Evolutionary conservation across 2,888 invertebrate genomes (phyloP), one percentile per base, ranked within the genome.

Genomic region (Aquatica leii): DNA sequence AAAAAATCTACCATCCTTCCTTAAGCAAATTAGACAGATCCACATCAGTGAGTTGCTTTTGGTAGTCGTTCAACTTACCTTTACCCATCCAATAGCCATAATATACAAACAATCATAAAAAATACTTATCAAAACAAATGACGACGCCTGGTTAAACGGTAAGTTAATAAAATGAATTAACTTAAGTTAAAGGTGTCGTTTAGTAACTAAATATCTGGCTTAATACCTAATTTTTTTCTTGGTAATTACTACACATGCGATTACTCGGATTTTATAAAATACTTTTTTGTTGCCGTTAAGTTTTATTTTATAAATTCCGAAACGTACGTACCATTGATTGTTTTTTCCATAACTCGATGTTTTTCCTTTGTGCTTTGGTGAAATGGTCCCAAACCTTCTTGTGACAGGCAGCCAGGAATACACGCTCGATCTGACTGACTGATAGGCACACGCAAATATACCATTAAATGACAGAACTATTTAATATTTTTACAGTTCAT

Each of bases 301-400:
- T 3, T 11, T 34, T 37, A 52, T 37, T 52, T 58, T 43, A 43
- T 58, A 58, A 58, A 41, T 31, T 53, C 59, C n/a, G 51, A 48
- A 52, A 46, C 71, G 77, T 82, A 82, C 82, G 88, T 92, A 97
- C 97, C 94, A 92, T 90, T 67, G 94, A 92, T 87, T 95, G 94
- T 87, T 94, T 97, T 86, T 93, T 94, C 98, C 97, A 97, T 82
- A 93, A 90, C 86, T 97, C 96, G 85, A 98, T 94, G 88, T 97
- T 97, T 91, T 97, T 97, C 87, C 97, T 88, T 86, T 97, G 97
- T 77, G 97, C 94, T 88, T 97, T 97, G 86, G 96, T 96, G 91
- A 98, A 97, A 90, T 97, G 97, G 90, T 97, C 97, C 97, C 97
- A 97, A 84, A 95, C 95, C 85, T 96, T 96, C 90, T 97, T 97